Conservation (phyloP, 2,888 invertebrate species). For the Pachydiplax longipennis region DNA sequence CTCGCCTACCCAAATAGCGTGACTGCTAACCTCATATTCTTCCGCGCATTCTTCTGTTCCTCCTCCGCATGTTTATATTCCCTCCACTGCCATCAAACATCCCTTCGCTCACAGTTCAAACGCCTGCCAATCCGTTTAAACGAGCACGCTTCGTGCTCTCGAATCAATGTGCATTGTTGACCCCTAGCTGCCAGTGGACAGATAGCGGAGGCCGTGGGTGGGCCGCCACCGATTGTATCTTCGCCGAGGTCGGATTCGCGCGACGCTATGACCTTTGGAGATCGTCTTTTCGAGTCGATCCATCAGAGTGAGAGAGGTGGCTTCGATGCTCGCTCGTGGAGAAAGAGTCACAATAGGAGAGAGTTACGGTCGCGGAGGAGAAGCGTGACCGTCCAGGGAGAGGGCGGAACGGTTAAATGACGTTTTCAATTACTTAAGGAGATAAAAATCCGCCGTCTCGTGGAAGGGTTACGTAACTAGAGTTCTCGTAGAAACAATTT, state of each 20-base stretch:
- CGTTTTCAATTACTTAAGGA: background rate
- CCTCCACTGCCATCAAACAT: background rate
- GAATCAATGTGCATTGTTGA: conserved; percentile 40
- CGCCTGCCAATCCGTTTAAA: conserved; percentile 27
- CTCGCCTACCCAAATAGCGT: too few species aligned
- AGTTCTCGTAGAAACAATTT: too few species aligned
- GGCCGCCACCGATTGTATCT: background rate
- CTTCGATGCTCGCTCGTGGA: background rate
- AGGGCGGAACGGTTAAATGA: background rate
- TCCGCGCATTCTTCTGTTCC: too few species aligned
- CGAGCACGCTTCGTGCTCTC: background rate
- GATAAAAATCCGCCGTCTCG: too few species aligned
- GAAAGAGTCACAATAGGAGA: too few species aligned
- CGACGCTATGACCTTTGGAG: background rate
- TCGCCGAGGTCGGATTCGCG: background rate
- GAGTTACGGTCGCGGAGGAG: background rate
- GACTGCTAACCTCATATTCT: too few species aligned
- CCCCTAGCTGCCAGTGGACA: background rate
- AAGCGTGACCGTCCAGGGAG: background rate
- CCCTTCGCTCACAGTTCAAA: background rate
- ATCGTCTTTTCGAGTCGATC: background rate
- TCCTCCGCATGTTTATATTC: background rate
- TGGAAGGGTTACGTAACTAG: too few species aligned
- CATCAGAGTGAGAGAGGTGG: background rate
- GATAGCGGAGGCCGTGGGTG: background rate